Evolutionary conservation across 2,797 vertebrate genomes (phyloP), one percentile per base, ranked within the genome.

Genomic region (Zenarchopterus dispar): DNA sequence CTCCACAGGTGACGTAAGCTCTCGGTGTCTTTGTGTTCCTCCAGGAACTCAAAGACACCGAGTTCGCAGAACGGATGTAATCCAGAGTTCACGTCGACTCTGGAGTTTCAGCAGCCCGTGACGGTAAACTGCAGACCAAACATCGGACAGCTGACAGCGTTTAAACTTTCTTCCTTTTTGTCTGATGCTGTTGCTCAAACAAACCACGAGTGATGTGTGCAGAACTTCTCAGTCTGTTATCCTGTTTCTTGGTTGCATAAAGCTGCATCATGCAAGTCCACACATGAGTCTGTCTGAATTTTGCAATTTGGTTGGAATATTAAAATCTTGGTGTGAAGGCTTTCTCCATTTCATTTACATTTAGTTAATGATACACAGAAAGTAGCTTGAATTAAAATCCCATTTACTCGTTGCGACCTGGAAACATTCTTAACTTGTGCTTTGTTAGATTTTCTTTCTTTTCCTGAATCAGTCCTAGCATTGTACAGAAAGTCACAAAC

Each of bases 271-370:
- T 31, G 0, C 36, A 11, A 26, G 59, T 58, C 39, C 18, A 19
- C 58, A 46, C 43, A 58, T 49, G 47, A 73, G 39, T 7, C 39
- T 47, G 45, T 73, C 45, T 78, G 62, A 71, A 75, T 74, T 72
- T 75, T 60, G 50, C 75, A 49, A 60, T 16, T 4, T 39, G 36
- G 36, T 15, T 39, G 36, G 36, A 15, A 86, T 81, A 76, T 79
- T 75, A 78, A 89, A 77, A 57, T 33, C 10, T 22, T 22, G 2
- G 47, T 6, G 8, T 10, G 49, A 46, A 33, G 21, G 24, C 49
- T 62, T 75, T 66, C 62, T 36, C 9, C 33, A 11, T 46, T 8
- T 46, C 44, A 11, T 46, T 19, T 19, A 45, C 5, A 46, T 13
- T 46, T 46, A 22, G 19, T 46, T 13, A 22, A 11, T 21, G 21